Conservation (phyloP, 2,888 invertebrate species). For the Limnephilus auricula region DNA sequence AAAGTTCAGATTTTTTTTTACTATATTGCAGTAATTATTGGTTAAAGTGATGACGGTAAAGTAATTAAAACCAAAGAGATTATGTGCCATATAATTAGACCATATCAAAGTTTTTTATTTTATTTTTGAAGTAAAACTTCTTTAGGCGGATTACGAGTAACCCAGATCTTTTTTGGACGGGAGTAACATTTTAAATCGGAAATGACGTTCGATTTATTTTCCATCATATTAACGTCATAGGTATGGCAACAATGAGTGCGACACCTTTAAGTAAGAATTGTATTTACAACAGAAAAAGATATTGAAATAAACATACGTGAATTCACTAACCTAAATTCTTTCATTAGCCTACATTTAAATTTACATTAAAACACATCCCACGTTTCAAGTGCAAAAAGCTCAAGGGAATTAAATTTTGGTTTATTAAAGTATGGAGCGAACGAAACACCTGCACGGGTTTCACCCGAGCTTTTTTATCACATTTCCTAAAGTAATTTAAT, state of each 20-base stretch:
- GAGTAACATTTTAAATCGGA: no score
- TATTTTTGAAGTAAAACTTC: no score
- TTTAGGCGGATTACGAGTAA: no score
- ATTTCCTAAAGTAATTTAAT: conserved; percentile 2
- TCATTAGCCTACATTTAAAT: neutral
- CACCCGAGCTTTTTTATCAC: neutral
- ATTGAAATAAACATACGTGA: neutral
- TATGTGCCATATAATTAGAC: no score
- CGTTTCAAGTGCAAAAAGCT: neutral
- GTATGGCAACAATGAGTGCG: no score
- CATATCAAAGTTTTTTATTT: no score
- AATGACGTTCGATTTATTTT: no score
- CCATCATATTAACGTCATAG: no score
- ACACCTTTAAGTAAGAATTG: neutral
- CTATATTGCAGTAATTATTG: neutral
- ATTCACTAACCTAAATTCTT: neutral
- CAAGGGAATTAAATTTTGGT: neutral
- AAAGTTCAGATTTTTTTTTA: neutral
- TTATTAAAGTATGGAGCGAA: neutral
- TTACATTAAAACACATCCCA: neutral
- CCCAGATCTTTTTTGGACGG: no score
- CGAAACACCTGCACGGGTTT: neutral
- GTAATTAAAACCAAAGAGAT: no score
- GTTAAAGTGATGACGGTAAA: neutral
- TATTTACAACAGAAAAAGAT: neutral